These are phyloP conservation scores for Loris lydekkerianus DNA, from an alignment of 2,797 vertebrate genomes.

Conservation along the genomic window DNA sequence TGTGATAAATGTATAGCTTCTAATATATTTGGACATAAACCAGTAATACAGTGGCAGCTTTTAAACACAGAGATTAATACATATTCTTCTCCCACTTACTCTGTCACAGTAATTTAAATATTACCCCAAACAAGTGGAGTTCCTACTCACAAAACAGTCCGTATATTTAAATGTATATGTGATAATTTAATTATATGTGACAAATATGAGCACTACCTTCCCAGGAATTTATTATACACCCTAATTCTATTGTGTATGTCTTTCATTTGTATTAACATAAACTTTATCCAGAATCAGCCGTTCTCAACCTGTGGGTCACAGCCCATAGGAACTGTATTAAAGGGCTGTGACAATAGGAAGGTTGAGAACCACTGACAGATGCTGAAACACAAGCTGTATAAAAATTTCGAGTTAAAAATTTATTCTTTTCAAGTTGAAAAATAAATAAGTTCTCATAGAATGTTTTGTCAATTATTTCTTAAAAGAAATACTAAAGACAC, in stretches of 20 bases:
- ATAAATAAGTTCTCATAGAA: neutral
- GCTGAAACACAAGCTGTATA: neutral
- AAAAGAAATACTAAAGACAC: constrained; percentile 1
- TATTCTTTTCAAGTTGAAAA: constrained; percentile 36
- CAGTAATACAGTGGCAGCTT: neutral
- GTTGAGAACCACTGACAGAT: neutral
- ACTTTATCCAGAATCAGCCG: neutral
- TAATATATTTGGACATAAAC: constrained; percentile 9
- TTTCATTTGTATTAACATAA: constrained; percentile 20
- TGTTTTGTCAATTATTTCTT: constrained; percentile 46
- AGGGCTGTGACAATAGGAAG: too few relatives aligned
- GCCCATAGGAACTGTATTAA: too few relatives aligned
- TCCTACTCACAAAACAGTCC: neutral
- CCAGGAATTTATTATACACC: neutral
- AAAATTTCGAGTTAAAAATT: neutral
- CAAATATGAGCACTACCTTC: neutral
- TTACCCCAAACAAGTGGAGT: neutral
- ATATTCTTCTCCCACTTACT: neutral
- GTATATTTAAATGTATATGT: neutral
- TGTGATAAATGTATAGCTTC: neutral
- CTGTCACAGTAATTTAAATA: neutral
- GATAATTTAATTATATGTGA: neutral
- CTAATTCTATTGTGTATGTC: neutral
- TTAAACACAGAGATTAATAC: neutral
- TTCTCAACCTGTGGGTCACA: too few relatives aligned